Conservation (phyloP, 2,113 vertebrate genomes). For the Abramis brama region DNA sequence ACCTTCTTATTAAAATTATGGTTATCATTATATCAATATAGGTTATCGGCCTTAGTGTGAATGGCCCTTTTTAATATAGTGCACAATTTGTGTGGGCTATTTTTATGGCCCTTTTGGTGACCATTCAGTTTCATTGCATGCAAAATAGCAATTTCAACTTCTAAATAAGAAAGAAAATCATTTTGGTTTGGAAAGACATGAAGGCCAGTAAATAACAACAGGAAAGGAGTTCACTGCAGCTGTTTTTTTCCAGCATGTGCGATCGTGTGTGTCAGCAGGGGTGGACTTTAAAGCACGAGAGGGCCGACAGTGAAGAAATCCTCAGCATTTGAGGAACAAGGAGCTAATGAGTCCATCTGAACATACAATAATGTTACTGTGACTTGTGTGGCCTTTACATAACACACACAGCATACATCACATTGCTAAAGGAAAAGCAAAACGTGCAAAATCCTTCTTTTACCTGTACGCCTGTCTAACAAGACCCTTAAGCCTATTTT, state of each 20-base stretch:
- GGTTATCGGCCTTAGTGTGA: neutral
- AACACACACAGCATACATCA: neutral
- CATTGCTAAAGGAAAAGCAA: neutral
- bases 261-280: neutral
- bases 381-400: neutral
- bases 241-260: neutral
- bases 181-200: neutral
- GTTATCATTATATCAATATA: too few species aligned
- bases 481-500: conserved; percentile 12
- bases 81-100: neutral
- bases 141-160: neutral
- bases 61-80: neutral
- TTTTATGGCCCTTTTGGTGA: neutral
- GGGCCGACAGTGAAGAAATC: conserved; percentile 2
- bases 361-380: neutral
- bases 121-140: neutral
- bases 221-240: neutral
- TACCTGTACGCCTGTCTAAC: conserved; percentile 1
- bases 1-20: neutral
- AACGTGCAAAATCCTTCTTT: conserved; percentile 17
- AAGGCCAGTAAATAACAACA: neutral
- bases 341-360: conserved; percentile 9
- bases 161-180: neutral
- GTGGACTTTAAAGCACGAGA: neutral
- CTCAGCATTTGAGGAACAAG: conserved; percentile 9